These are phyloP conservation scores for Mactra quadrangularis DNA, from an alignment of 1,140 invertebrate species.

Conservation along the genomic window DNA sequence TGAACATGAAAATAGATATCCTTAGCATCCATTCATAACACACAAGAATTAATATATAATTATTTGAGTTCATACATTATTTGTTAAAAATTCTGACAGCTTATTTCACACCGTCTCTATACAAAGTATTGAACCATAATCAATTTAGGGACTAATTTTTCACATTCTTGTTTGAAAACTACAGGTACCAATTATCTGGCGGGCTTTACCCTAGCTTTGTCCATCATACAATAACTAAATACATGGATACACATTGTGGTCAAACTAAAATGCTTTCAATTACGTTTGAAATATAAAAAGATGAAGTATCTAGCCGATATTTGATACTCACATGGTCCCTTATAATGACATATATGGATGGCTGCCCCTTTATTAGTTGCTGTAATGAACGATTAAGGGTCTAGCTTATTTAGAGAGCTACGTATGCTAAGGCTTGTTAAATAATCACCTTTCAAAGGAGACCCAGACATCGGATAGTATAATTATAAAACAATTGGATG, in stretches of 20 bases:
- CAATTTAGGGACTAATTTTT: constrained; percentile 52
- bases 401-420: constrained; percentile 34
- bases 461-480: constrained; percentile 34
- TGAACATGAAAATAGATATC: too few species aligned
- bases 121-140: constrained; percentile 30
- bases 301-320: constrained; percentile 19
- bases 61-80: too few species aligned
- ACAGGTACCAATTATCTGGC: constrained; percentile 33
- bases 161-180: constrained; percentile 53
- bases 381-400: constrained; percentile 30
- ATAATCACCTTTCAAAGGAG: constrained; percentile 54
- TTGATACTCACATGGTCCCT: constrained; percentile 33
- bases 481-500: constrained; percentile 18
- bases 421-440: constrained; percentile 18
- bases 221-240: constrained; percentile 26
- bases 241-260: constrained; percentile 26
- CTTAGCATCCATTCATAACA: too few species aligned
- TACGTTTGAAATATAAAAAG: constrained; percentile 20
- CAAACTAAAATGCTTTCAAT: constrained; percentile 46
- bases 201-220: constrained; percentile 14
- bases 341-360: constrained; percentile 56
- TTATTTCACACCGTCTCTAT: neutral
- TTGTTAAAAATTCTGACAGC: too few species aligned
- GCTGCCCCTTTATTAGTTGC: constrained; percentile 11
- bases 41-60: too few species aligned